Evolutionary conservation across 1,140 invertebrate genomes (phyloP).

Genomic region (Fragariocoptes setiger): DNA sequence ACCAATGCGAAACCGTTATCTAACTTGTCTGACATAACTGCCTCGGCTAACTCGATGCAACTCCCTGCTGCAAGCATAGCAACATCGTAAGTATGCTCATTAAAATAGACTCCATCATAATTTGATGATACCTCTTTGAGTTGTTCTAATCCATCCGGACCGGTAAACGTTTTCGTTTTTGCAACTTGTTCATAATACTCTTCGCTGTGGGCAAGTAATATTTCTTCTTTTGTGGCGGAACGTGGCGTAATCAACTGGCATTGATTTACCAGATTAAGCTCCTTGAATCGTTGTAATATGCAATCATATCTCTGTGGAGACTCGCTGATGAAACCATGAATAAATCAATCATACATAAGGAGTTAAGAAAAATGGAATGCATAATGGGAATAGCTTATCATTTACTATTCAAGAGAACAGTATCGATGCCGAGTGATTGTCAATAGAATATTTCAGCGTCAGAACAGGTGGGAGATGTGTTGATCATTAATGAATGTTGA

Average conservation of each 20-base stretch:
- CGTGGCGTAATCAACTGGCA: slow-evolving; percentile 23
- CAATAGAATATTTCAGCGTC: too few species aligned
- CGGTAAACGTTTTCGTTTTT: slow-evolving; percentile 23
- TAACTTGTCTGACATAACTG: slow-evolving; percentile 26
- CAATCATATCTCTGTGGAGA: slow-evolving; percentile 34
- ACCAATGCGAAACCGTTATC: slow-evolving; percentile 55
- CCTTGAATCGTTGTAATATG: slow-evolving; percentile 36
- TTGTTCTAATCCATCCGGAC: slow-evolving; percentile 28
- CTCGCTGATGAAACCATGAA: too few species aligned
- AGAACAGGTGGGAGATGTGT: too few species aligned
- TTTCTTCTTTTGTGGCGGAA: slow-evolving; percentile 32
- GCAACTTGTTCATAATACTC: slow-evolving; percentile 30
- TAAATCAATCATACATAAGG: too few species aligned
- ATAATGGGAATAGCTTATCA: too few species aligned
- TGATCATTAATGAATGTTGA: too few species aligned
- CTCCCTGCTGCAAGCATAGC: slow-evolving; percentile 42
- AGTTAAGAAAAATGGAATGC: too few species aligned
- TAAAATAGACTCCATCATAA: slow-evolving; percentile 55
- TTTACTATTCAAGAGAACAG: too few species aligned
- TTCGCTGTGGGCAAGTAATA: slow-evolving; percentile 27
- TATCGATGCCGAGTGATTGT: too few species aligned
- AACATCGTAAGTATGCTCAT: slow-evolving; percentile 41
- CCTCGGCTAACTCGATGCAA: slow-evolving; percentile 41
- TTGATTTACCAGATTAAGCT: slow-evolving; percentile 33
- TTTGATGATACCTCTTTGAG: slow-evolving; percentile 25